These are phyloP conservation scores for Papilio protenor DNA, from an alignment of 2,888 invertebrate genomes.

Conservation along the genomic window DNA sequence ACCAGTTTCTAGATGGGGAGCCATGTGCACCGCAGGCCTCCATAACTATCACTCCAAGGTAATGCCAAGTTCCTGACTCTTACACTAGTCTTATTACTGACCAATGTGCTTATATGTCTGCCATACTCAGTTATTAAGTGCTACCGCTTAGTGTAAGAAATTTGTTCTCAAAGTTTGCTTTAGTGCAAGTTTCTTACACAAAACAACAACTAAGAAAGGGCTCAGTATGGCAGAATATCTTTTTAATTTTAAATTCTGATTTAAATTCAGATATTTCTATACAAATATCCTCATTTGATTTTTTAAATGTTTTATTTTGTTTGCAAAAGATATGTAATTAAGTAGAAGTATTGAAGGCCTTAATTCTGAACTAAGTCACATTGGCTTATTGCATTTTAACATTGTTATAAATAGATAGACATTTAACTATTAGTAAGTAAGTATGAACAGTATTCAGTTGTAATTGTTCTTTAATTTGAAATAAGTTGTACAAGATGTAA, in stretches of 20 bases:
- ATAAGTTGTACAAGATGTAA: conserved; percentile 1
- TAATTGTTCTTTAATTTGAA: conserved; percentile 24
- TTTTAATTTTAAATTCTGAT: neutral
- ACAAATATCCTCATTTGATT: too few relatives aligned
- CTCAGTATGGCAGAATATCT: neutral
- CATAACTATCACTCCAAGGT: conserved; percentile 4
- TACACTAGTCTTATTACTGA: conserved; percentile 30
- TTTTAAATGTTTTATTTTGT: neutral
- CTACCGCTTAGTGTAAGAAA: neutral
- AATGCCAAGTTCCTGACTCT: conserved; percentile 34
- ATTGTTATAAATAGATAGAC: neutral
- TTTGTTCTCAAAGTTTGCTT: too few relatives aligned
- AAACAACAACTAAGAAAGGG: neutral
- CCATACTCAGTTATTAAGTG: neutral
- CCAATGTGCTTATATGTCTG: conserved; percentile 22
- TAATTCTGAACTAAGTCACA: conserved; percentile 4
- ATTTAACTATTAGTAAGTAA: conserved; percentile 33
- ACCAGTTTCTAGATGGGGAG: conserved; percentile 3
- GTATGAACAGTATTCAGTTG: conserved; percentile 40
- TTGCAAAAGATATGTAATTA: neutral
- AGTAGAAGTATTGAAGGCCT: neutral
- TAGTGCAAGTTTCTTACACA: neutral
- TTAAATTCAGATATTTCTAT: neutral
- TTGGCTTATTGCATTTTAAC: conserved; percentile 23
- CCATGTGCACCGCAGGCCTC: neutral